A percentile compares a stretch with the other conserved stretches of the same genome.
These are phyloP conservation scores for Montipora cactus DNA, from an alignment of 64 coral and sea anemone species.

Conservation along the genomic window DNA sequence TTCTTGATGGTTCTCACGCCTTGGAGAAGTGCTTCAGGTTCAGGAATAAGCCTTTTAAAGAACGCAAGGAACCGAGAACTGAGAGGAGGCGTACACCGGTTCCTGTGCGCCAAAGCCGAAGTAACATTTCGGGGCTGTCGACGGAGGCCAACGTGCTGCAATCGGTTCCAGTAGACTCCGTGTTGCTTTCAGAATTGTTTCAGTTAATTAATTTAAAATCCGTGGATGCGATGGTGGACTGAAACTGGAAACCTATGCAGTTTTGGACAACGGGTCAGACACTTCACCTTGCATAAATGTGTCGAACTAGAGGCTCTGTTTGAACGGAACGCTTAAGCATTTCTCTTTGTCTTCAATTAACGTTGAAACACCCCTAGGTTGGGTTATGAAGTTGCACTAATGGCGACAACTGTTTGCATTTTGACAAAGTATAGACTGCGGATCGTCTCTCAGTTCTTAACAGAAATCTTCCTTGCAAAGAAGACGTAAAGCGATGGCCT, in stretches of 20 bases:
- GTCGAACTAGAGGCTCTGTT: not conserved
- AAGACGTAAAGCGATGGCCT: constrained; percentile 23
- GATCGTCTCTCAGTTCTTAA: constrained; percentile 4
- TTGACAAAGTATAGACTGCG: constrained; percentile 6
- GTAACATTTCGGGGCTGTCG: not conserved
- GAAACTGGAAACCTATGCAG: constrained; percentile 17
- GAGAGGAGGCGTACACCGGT: not conserved
- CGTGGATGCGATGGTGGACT: not conserved
- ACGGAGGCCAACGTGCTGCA: not conserved
- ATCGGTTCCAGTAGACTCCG: not conserved
- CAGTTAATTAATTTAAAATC: not conserved
- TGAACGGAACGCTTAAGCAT: not conserved
- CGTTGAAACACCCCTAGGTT: not conserved
- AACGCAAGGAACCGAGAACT: not conserved
- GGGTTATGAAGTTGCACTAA: not conserved
- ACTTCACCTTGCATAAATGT: not conserved
- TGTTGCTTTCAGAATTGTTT: constrained; percentile 15
- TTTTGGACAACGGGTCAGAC: constrained; percentile 27
- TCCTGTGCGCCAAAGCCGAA: not conserved
- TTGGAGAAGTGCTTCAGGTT: constrained; percentile 60
- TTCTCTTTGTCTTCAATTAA: constrained; percentile 11
- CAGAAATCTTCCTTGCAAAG: not conserved
- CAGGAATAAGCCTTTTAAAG: not conserved
- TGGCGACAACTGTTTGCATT: not conserved
- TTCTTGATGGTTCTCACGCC: not conserved